Evolutionary conservation across 2,113 vertebrate genomes (phyloP).

Genomic region (Monopterus albus): DNA sequence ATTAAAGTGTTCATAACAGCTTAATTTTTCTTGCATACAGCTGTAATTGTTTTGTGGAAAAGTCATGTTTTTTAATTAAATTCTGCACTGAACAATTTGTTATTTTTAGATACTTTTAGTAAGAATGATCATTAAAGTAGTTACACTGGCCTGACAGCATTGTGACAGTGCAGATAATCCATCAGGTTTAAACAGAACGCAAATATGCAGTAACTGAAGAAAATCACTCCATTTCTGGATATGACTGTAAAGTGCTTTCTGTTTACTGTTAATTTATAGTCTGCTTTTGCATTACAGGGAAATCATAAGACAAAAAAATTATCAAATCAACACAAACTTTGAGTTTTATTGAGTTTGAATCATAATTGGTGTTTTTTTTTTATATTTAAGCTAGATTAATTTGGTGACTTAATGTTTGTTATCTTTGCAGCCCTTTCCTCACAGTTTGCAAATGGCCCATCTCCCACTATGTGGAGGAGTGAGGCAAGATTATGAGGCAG

Average conservation of each 20-base stretch:
- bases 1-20: too few relatives aligned
- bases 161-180: not conserved
- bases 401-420: not conserved
- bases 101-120: too few relatives aligned
- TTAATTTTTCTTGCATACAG: too few relatives aligned
- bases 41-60: too few relatives aligned
- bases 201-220: not conserved
- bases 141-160: not conserved
- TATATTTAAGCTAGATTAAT: not conserved
- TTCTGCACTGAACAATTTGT: too few relatives aligned
- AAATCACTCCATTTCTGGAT: not conserved
- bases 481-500: constrained; percentile 20
- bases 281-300: not conserved
- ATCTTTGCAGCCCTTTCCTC: constrained; percentile 23
- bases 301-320: not conserved
- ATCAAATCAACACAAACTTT: not conserved
- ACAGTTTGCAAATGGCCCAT: constrained; percentile 9
- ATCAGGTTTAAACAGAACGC: not conserved
- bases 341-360: not conserved
- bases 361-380: not conserved
- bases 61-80: too few relatives aligned
- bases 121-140: too few relatives aligned
- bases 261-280: not conserved
- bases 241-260: not conserved
- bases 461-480: constrained; percentile 13